Base-by-base conservation (phyloP, 2,113 vertebrate species). In the Ochotona curzoniae region DNA sequence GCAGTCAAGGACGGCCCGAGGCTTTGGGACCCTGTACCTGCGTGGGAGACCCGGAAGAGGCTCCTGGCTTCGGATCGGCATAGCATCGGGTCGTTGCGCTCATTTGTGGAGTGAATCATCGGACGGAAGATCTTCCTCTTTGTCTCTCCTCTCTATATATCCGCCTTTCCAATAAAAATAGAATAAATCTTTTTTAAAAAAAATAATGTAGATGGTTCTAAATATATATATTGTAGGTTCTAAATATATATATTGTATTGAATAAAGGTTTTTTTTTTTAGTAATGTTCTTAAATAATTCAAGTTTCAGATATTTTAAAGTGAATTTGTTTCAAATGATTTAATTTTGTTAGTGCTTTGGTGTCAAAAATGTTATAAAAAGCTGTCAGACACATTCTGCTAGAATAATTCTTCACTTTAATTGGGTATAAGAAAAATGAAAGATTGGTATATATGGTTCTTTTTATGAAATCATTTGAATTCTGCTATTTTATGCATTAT, bases 271-370 rank as follows among this genome's bases (percentile, higher is more conserved):
- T 84, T 14, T 83, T 67, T 17, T 82, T 57, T 91, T 91, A 71
- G 61, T 81, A 92, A 86, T 78, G 74, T 10, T 86, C 23, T 21
- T 12, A 84, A 84, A 28, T 88, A 63, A 51, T 69, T 60, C n/a
- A 89, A 49, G 57, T 30, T 93, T 88, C 8, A 73, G 61, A 28
- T 94, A 73, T 70, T 92, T 94, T 90, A 35, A 21, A 93, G n/a
- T 74, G 8, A 54, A 76, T 93, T 84, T 92, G 20, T 20, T 94
- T 82, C 11, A 90, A 44, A 44, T 44, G 38, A 44, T 44, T 44
- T 44, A 44, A 44, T 44, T 44, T 44, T 44, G 38, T 91, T 75
- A 63, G 87, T 38, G 14, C 35, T 35, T 51, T 87, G 82, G 28
- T 78, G 57, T 82, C 14, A 80, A 93, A 94, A 26, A 76, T 67